Evolutionary conservation across 2,113 vertebrate species (phyloP).

Genomic region (Triplophysa rosa): DNA sequence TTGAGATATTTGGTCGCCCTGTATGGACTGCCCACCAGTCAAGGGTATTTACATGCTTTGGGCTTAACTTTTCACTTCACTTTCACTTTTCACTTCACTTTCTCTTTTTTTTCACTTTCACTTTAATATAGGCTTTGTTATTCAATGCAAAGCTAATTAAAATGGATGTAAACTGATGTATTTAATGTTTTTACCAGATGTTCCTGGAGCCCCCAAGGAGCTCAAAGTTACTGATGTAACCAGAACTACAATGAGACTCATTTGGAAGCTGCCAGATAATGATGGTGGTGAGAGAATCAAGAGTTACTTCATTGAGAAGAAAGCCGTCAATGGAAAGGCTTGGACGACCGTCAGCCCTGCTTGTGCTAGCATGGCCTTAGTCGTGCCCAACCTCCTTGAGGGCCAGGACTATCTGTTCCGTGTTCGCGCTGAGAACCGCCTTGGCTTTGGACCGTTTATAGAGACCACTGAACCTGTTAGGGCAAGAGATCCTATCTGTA

Average conservation of each 20-base stretch:
- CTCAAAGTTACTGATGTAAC: conserved; percentile 93
- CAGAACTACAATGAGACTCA: conserved; percentile 87
- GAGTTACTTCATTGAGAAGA: conserved; percentile 97
- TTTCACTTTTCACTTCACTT: too few species aligned
- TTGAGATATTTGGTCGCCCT: too few species aligned
- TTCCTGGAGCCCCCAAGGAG: conserved; percentile 91
- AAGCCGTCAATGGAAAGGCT: conserved; percentile 86
- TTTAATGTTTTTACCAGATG: conserved; percentile 74
- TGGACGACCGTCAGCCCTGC: conserved; percentile 90
- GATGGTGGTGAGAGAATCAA: conserved; percentile 98
- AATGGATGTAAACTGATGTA: neutral
- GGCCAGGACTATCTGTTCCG: conserved; percentile 96
- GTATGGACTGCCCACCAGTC: too few species aligned
- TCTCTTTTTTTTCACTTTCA: too few species aligned
- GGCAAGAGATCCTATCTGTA: conserved; percentile 95
- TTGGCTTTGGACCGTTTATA: conserved; percentile 87
- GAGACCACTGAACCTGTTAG: conserved; percentile 86
- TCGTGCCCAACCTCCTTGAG: conserved; percentile 88
- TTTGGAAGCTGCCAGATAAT: conserved; percentile 95
- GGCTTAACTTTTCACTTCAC: too few species aligned
- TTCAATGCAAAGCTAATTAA: too few species aligned
- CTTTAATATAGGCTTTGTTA: too few species aligned
- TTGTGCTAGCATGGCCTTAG: conserved; percentile 90
- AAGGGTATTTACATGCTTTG: too few species aligned
- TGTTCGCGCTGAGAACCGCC: conserved; percentile 91